phyloP scores from a whole-genome alignment of 2,797 vertebrate genomes.

The Chelidonichthys spinosus region DNA sequence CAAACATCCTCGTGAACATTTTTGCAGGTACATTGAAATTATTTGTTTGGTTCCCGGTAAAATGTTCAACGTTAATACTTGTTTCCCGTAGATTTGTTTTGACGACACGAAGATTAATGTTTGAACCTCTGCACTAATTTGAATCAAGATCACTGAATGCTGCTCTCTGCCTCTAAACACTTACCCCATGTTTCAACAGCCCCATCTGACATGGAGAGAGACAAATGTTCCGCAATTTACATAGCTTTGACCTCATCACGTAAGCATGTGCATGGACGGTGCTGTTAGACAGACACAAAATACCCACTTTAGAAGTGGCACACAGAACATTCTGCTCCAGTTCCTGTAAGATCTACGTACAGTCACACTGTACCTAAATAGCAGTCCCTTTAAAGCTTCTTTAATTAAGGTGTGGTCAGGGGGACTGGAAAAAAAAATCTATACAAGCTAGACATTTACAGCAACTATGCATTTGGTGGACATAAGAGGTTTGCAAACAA shows the following conservation, averaged over 20 bases:
- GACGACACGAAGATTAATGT: conserved; percentile 26
- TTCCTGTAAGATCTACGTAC: not conserved
- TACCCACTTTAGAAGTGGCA: not conserved
- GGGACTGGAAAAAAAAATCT: too few relatives aligned
- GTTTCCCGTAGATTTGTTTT: conserved; percentile 4
- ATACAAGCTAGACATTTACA: not conserved
- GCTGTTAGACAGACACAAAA: not conserved
- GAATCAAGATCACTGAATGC: not conserved
- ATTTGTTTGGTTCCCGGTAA: not conserved
- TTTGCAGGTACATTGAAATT: not conserved
- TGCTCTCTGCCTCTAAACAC: conserved; percentile 5
- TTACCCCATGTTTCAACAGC: conserved; percentile 4
- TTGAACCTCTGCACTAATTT: not conserved
- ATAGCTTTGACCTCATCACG: conserved; percentile 17
- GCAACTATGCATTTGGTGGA: not conserved
- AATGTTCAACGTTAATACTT: not conserved
- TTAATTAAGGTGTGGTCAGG: not conserved
- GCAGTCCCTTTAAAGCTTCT: not conserved
- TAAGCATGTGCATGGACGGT: not conserved
- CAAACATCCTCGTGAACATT: not conserved
- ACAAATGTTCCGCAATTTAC: conserved; percentile 6
- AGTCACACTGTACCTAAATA: not conserved
- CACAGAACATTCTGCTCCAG: not conserved
- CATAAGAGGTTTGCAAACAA: not conserved
- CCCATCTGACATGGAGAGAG: not conserved